These are phyloP conservation scores for Chamaea fasciata DNA, from an alignment of 2,113 vertebrate genomes.

Conservation along the genomic window DNA sequence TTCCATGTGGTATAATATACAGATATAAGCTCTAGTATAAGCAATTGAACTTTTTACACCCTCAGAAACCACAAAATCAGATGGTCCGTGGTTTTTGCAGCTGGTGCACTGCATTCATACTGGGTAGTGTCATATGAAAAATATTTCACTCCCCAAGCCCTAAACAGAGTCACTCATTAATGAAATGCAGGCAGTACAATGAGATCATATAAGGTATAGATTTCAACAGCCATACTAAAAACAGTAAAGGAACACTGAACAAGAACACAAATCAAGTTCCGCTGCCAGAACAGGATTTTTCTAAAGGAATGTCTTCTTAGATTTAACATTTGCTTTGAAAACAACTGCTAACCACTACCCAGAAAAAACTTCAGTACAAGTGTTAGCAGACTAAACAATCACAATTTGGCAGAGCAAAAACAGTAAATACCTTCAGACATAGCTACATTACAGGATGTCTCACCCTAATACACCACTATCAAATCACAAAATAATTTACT, in stretches of 20 bases:
- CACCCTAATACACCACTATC: slow-evolving; percentile 82
- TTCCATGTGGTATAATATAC: slow-evolving; percentile 73
- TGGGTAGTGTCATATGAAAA: slow-evolving; percentile 96
- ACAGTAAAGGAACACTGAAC: slow-evolving; percentile 84
- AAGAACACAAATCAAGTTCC: slow-evolving; percentile 90
- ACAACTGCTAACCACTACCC: slow-evolving; percentile 84
- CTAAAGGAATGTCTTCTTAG: slow-evolving; percentile 77
- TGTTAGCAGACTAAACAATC: slow-evolving; percentile 95
- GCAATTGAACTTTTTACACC: slow-evolving; percentile 98
- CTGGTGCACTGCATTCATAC: slow-evolving; percentile 86
- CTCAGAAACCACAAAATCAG: slow-evolving; percentile 90
- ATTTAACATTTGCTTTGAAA: slow-evolving; percentile 88
- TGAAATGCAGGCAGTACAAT: slow-evolving; percentile 93
- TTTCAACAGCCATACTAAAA: slow-evolving; percentile 92
- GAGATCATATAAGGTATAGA: slow-evolving; percentile 95
- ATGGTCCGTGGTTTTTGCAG: slow-evolving; percentile 91
- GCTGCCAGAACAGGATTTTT: slow-evolving; percentile 81
- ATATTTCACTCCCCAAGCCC: slow-evolving; percentile 87
- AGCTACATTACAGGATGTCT: slow-evolving; percentile 77
- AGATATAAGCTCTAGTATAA: slow-evolving; percentile 82
- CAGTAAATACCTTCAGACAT: slow-evolving; percentile 84
- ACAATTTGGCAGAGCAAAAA: slow-evolving; percentile 79
- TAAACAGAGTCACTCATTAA: slow-evolving; percentile 93
- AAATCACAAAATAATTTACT: slow-evolving; percentile 73
- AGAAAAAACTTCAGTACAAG: slow-evolving; percentile 82